A percentile compares a stretch with the other conserved stretches of the same genome.
Evolutionary conservation across 2,113 vertebrate genomes (phyloP).

Genomic region (Grammomys surdaster): DNA sequence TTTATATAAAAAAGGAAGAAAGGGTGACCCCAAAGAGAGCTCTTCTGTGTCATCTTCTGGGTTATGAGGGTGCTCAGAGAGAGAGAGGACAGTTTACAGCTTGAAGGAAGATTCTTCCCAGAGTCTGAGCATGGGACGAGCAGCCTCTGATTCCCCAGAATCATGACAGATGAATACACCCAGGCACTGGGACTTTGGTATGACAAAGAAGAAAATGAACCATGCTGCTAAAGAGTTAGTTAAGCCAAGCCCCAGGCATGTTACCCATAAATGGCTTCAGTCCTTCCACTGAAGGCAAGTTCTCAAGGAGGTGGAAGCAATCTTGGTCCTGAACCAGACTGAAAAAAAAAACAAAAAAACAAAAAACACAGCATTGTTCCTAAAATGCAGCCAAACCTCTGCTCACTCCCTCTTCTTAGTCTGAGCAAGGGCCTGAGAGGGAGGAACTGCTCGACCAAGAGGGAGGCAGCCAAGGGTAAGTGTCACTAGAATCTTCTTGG

Average conservation of each 20-base stretch:
- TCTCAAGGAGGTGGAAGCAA: background rate
- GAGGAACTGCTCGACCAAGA: background rate
- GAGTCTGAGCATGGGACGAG: accelerated
- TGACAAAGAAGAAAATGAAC: background rate
- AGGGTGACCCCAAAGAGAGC: background rate
- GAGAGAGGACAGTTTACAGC: background rate
- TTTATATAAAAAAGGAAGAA: background rate
- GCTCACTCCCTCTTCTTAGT: background rate
- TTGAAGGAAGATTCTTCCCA: background rate
- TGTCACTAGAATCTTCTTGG: background rate
- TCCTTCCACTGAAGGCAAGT: background rate
- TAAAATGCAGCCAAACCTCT: background rate
- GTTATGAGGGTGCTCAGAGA: too few relatives aligned
- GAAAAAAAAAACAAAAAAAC: too few relatives aligned
- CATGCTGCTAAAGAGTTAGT: background rate
- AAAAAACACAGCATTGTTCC: background rate
- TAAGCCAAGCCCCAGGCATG: accelerated
- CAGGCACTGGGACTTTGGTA: background rate
- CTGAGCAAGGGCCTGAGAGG: background rate
- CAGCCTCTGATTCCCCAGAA: background rate
- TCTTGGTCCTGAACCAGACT: background rate
- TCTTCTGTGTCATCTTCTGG: background rate
- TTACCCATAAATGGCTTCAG: background rate
- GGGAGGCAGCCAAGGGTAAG: background rate
- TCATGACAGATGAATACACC: background rate